These are phyloP conservation scores for Thymallus thymallus DNA, from an alignment of 2,113 vertebrate genomes.

Conservation along the genomic window DNA sequence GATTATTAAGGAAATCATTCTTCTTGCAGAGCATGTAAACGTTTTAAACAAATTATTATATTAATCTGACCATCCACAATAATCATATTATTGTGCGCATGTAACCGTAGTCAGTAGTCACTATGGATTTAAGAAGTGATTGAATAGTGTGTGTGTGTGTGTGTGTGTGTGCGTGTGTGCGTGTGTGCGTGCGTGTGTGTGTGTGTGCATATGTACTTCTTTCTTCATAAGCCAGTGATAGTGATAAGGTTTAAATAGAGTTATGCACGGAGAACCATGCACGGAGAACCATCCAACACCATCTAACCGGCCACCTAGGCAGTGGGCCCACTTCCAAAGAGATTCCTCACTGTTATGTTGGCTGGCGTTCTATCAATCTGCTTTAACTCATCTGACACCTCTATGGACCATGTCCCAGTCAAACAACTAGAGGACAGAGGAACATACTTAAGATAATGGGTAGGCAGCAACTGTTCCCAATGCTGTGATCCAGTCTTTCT, in stretches of 20 bases:
- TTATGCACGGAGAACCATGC: too few relatives aligned
- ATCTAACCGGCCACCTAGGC: conserved; percentile 22
- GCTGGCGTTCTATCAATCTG: conserved; percentile 45
- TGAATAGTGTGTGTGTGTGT: too few relatives aligned
- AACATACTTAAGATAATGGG: conserved; percentile 8
- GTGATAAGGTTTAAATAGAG: too few relatives aligned
- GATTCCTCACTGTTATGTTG: conserved; percentile 42
- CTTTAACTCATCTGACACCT: conserved; percentile 6
- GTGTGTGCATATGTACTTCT: conserved; percentile 8
- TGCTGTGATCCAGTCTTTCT: neutral
- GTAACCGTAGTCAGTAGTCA: too few relatives aligned
- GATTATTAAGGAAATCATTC: too few relatives aligned
- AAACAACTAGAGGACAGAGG: conserved; percentile 4
- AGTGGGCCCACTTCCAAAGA: conserved; percentile 18
- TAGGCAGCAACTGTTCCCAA: neutral
- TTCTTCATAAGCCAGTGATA: neutral
- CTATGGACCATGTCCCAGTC: neutral
- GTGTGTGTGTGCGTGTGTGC: neutral
- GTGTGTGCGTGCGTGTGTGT: neutral
- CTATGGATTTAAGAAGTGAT: too few relatives aligned
- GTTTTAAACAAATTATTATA: too few relatives aligned
- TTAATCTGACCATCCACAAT: too few relatives aligned
- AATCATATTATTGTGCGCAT: too few relatives aligned
- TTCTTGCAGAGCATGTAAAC: too few relatives aligned
- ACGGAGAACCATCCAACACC: neutral